Evolutionary conservation across 2,797 vertebrate species (phyloP).

Genomic region (Sciurus carolinensis): DNA sequence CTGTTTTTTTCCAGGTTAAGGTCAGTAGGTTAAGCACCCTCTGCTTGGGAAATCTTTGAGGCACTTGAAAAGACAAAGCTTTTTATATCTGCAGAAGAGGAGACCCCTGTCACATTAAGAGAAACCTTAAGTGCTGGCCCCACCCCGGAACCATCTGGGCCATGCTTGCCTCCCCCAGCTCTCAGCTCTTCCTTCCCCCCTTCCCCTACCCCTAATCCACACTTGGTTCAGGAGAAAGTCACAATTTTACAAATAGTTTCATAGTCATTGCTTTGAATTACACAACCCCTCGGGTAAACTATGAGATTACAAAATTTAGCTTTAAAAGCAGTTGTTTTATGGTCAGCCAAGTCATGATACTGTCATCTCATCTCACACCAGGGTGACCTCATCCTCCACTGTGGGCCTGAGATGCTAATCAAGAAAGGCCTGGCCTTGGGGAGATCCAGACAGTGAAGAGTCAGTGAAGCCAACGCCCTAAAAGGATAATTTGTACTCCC

Average conservation of each 20-base stretch:
- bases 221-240: slow-evolving; percentile 48
- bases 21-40: slow-evolving; percentile 67
- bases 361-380: slow-evolving; percentile 87
- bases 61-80: slow-evolving; percentile 65
- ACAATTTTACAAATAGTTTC: slow-evolving; percentile 81
- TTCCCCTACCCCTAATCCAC: neutral
- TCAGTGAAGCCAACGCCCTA: slow-evolving; percentile 35
- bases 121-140: slow-evolving; percentile 37
- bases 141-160: slow-evolving; percentile 7
- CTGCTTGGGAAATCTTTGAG: slow-evolving; percentile 63
- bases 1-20: slow-evolving; percentile 3
- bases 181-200: neutral
- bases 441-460: slow-evolving; percentile 64
- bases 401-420: slow-evolving; percentile 76
- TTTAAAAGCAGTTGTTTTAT: slow-evolving; percentile 84
- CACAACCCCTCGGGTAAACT: slow-evolving; percentile 79
- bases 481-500: slow-evolving; percentile 30
- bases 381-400: slow-evolving; percentile 87
- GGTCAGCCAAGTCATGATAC: slow-evolving; percentile 84
- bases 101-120: slow-evolving; percentile 65
- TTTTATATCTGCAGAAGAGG: slow-evolving; percentile 66
- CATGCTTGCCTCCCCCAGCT: neutral
- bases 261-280: slow-evolving; percentile 83
- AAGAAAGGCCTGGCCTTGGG: slow-evolving; percentile 68
- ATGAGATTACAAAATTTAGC: slow-evolving; percentile 83